These are phyloP conservation scores for Xestia ashworthii DNA, from an alignment of 2,888 invertebrate species.

Conservation along the genomic window DNA sequence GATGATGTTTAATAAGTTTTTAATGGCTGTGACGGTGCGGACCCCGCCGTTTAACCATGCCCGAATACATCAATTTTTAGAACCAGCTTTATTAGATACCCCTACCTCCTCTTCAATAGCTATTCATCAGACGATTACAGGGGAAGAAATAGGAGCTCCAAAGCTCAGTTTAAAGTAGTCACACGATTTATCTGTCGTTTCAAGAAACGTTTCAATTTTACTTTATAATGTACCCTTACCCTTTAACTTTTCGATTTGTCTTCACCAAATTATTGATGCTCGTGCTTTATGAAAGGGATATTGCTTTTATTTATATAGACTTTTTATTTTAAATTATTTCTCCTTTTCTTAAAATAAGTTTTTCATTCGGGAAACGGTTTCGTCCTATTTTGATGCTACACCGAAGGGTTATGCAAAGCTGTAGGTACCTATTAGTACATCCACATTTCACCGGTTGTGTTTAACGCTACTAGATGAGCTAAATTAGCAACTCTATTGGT, in stretches of 20 bases:
- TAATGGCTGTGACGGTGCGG: constrained; percentile 90
- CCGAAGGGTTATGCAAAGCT: too few species aligned
- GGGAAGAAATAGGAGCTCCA: constrained; percentile 19
- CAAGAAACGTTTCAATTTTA: constrained; percentile 75
- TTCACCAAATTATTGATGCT: constrained; percentile 64
- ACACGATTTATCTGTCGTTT: constrained; percentile 72
- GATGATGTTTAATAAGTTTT: constrained; percentile 93
- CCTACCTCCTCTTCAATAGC: constrained; percentile 40
- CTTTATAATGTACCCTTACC: constrained; percentile 77
- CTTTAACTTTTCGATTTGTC: constrained; percentile 73
- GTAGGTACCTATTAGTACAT: too few species aligned
- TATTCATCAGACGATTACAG: constrained; percentile 11
- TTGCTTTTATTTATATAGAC: constrained; percentile 34
- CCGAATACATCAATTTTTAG: constrained; percentile 78
- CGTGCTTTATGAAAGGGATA: constrained; percentile 50
- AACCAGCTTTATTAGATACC: constrained; percentile 71
- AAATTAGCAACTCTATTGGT: too few species aligned
- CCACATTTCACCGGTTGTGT: too few species aligned
- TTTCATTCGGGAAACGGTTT: not conserved
- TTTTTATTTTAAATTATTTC: constrained; percentile 8
- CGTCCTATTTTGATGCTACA: not conserved
- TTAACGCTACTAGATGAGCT: too few species aligned
- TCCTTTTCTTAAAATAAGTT: not conserved
- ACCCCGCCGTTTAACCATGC: constrained; percentile 82
- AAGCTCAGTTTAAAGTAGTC: constrained; percentile 67